Conservation (phyloP, 1,140 invertebrate genomes). For the Scaptomyza graminum region DNA sequence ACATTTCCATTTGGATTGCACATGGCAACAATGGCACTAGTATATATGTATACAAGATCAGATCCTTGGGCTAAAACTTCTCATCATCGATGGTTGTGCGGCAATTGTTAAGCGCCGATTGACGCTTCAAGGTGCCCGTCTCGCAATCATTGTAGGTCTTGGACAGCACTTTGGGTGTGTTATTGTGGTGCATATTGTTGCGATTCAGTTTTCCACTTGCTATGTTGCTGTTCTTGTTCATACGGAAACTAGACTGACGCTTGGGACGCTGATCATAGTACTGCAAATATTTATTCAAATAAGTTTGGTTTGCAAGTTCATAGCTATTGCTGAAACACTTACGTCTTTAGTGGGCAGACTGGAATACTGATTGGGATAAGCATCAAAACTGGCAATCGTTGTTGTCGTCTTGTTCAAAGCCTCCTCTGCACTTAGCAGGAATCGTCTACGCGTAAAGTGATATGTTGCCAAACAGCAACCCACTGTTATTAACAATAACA, state of each 20-base stretch:
- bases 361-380: constrained; percentile 92
- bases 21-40: constrained; percentile 68
- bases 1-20: constrained; percentile 52
- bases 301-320: neutral
- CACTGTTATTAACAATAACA: constrained; percentile 49
- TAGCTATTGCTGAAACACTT: constrained; percentile 59
- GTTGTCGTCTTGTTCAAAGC: constrained; percentile 75
- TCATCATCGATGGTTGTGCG: constrained; percentile 80
- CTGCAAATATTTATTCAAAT: constrained; percentile 43
- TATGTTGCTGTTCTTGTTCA: constrained; percentile 85
- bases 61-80: constrained; percentile 66
- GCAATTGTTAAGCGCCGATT: constrained; percentile 87
- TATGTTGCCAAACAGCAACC: constrained; percentile 74
- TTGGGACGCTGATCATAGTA: constrained; percentile 84
- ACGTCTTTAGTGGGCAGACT: constrained; percentile 91
- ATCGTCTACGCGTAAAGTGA: constrained; percentile 50
- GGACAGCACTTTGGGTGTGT: constrained; percentile 87
- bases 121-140: constrained; percentile 90
- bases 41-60: neutral
- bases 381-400: constrained; percentile 89
- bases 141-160: constrained; percentile 88
- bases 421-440: constrained; percentile 48
- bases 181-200: constrained; percentile 86
- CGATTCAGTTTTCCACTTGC: constrained; percentile 85
- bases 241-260: constrained; percentile 85